Evolutionary conservation across 2,888 invertebrate species (phyloP).

Genomic region (Odontothrips loti): DNA sequence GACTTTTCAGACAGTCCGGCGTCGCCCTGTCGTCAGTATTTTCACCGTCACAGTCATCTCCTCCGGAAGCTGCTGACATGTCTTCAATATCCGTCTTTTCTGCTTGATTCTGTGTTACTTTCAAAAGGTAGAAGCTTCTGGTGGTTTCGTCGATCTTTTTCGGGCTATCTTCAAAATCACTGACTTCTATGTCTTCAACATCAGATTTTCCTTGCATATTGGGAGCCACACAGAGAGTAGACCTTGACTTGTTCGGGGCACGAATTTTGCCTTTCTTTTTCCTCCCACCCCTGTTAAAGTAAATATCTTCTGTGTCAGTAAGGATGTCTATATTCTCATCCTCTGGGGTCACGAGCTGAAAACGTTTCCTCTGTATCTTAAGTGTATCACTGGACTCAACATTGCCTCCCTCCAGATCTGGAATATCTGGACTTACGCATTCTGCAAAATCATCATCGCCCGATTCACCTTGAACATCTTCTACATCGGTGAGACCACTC

Average conservation of each 20-base stretch:
- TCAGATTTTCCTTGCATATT: slow-evolving; percentile 43
- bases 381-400: slow-evolving; percentile 40
- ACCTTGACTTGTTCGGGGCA: neutral
- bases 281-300: slow-evolving; percentile 43
- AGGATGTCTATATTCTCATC: slow-evolving; percentile 43
- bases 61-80: slow-evolving; percentile 40
- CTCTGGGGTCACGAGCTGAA: slow-evolving; percentile 36
- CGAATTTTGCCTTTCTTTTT: slow-evolving; percentile 37
- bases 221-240: slow-evolving; percentile 18
- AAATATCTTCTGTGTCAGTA: slow-evolving; percentile 52
- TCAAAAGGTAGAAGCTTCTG: slow-evolving; percentile 35
- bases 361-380: slow-evolving; percentile 39
- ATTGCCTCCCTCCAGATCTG: slow-evolving; percentile 41
- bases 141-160: slow-evolving; percentile 34
- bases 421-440: slow-evolving; percentile 38
- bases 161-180: slow-evolving; percentile 43
- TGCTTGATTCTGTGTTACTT: slow-evolving; percentile 33
- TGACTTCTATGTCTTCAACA: slow-evolving; percentile 48
- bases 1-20: slow-evolving; percentile 32
- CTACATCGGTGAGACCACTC: slow-evolving; percentile 35
- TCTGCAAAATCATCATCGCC: slow-evolving; percentile 42
- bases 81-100: slow-evolving; percentile 49
- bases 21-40: slow-evolving; percentile 28
- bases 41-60: slow-evolving; percentile 28
- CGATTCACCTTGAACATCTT: slow-evolving; percentile 44